Conservation (phyloP, 2,797 vertebrate genomes). For the Melanotaenia trifasciata region DNA sequence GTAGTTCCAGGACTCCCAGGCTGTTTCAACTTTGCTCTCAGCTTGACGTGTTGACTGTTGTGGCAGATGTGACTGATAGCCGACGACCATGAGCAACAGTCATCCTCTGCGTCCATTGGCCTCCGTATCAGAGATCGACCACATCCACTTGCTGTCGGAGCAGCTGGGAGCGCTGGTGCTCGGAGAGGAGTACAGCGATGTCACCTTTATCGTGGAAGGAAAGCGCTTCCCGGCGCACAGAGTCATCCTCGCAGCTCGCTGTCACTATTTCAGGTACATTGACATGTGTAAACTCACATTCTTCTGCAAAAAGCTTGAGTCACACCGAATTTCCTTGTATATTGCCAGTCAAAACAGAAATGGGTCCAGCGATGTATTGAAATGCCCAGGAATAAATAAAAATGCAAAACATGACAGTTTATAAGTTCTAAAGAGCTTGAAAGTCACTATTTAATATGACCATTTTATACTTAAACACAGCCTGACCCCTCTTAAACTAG, state of each 20-base stretch:
- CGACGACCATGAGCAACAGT: slow-evolving; percentile 93
- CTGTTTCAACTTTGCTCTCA: not conserved
- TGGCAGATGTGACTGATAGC: slow-evolving; percentile 55
- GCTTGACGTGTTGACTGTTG: not conserved
- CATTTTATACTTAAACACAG: not conserved
- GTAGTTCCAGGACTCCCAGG: not conserved
- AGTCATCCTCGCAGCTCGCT: slow-evolving; percentile 95
- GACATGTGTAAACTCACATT: not conserved
- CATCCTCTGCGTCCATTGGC: slow-evolving; percentile 92
- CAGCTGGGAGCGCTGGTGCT: slow-evolving; percentile 94
- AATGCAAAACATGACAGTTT: not conserved
- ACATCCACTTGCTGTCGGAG: slow-evolving; percentile 96
- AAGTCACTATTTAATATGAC: not conserved
- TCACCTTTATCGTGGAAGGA: slow-evolving; percentile 97
- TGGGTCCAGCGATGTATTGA: not conserved
- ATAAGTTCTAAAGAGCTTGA: not conserved
- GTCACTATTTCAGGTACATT: slow-evolving; percentile 97
- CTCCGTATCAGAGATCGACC: slow-evolving; percentile 95
- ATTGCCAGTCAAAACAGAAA: not conserved
- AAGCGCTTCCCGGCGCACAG: slow-evolving; percentile 95
- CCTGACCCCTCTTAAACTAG: too few relatives aligned
- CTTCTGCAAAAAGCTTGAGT: not conserved
- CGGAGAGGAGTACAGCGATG: slow-evolving; percentile 95
- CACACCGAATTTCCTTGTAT: not conserved
- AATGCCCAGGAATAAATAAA: not conserved